Base-by-base conservation (phyloP, 37 sponge, comb jelly and placozoan genomes). In the Aphrocallistes beatrix region DNA sequence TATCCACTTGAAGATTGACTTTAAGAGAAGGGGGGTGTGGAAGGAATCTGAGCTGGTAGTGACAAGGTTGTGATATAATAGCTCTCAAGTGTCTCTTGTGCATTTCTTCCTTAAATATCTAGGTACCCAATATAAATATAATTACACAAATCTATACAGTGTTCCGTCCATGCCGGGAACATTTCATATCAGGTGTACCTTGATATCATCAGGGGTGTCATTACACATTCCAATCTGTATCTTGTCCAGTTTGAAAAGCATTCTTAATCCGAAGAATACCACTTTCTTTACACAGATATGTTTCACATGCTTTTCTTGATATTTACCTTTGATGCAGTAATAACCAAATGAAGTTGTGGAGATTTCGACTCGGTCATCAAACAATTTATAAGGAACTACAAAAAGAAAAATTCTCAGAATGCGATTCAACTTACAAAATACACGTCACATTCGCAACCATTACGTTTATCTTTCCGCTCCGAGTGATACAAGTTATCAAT, bases 181-280 rank as follows among this genome's bases (percentile, higher is more conserved):
- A n/a, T n/a, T n/a, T n/a, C n/a, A n/a, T n/a, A n/a, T n/a, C n/a
- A n/a, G n/a, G n/a, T n/a, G n/a, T 28, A 60, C 75, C 75, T 60
- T 60, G n/a, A 28, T 60, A 60, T 60, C 75, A 60, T 60, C 75
- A 19, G 75, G 75, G n/a, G 75, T 60, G 75, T 60, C 75, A 60
- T 60, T 60, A 19, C 17, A 60, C 75, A 60, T 60, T 28, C 75
- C 75, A 19, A 60, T 60, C 10, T 25, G 75, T 25, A 60, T 60
- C 75, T 60, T 60, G 75, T 60, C n/a, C 34, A 19, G 75, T 3
- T 60, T 13, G 34, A 60, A 60, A 19, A 60, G 34, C 8, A 6
- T 30, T 28, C 75, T 60, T 8, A 60, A 60, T 19, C 28, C 75
- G 10, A 60, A 25, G n/a, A 60, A 60, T 60, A 60, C 75, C 21